phyloP scores from a whole-genome alignment of 2,113 vertebrate species.

The Muscicapa adusta region DNA sequence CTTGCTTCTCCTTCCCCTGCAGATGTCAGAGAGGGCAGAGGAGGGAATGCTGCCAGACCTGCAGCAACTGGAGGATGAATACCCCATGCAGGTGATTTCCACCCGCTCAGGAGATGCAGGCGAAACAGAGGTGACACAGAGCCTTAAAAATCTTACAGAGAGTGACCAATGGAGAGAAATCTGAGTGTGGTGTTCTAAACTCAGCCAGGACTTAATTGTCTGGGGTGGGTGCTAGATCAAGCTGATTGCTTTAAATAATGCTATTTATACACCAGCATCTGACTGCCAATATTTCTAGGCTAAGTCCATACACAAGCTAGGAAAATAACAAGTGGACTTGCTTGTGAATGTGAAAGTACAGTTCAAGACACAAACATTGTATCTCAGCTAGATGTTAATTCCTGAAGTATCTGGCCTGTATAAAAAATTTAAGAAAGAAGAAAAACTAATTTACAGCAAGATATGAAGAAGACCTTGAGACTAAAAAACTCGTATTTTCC shows the following conservation, averaged over 20 bases:
- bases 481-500: neutral
- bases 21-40: neutral
- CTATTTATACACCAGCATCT: neutral
- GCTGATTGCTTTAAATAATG: neutral
- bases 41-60: neutral
- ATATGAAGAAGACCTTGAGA: neutral
- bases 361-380: neutral
- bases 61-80: neutral
- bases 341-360: neutral
- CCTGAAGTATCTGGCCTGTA: neutral
- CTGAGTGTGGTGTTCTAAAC: neutral
- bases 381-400: neutral
- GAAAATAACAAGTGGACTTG: neutral
- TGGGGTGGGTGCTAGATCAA: neutral
- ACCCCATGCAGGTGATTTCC: fast-evolving
- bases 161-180: fast-evolving
- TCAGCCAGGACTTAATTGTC: neutral
- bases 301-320: neutral
- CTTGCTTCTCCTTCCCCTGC: neutral
- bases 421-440: neutral
- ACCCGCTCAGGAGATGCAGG: fast-evolving
- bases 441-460: neutral
- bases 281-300: neutral
- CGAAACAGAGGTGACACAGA: fast-evolving
- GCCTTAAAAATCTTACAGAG: neutral